phyloP scores from a whole-genome alignment of 2,113 vertebrate genomes.

The Gorsachius goisagi region DNA sequence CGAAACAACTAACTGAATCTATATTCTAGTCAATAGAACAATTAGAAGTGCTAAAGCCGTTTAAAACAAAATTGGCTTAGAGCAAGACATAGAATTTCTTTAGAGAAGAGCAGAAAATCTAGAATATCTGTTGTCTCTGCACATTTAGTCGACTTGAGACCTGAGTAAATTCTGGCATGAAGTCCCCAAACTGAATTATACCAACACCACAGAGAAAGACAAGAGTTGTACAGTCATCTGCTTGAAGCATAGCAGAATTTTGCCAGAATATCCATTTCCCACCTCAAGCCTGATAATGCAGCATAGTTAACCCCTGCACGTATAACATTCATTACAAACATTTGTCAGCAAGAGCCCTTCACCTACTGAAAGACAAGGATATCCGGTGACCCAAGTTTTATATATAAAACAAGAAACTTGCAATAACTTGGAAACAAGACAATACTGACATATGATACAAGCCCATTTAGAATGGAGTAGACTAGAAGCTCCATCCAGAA shows the following conservation, averaged over 20 bases:
- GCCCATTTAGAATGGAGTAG: fast-evolving
- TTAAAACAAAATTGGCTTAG: neutral
- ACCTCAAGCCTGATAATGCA: neutral
- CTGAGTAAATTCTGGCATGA: neutral
- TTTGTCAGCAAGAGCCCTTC: neutral
- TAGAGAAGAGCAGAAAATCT: neutral
- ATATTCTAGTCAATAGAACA: neutral
- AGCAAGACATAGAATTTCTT: neutral
- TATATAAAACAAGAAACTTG: neutral
- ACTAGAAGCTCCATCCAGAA: neutral
- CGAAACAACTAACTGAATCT: neutral
- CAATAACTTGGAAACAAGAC: neutral
- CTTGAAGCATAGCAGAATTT: neutral
- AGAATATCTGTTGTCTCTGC: neutral
- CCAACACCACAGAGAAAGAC: neutral
- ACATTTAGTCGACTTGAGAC: neutral
- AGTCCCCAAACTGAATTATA: neutral
- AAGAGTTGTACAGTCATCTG: neutral
- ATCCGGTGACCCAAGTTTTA: neutral
- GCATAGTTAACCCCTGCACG: neutral
- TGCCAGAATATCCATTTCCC: neutral
- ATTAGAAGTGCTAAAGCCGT: neutral
- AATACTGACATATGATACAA: neutral
- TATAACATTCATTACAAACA: neutral
- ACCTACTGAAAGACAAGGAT: neutral